Conservation (phyloP, 2,113 vertebrate species). For the Ciconia boyciana region DNA sequence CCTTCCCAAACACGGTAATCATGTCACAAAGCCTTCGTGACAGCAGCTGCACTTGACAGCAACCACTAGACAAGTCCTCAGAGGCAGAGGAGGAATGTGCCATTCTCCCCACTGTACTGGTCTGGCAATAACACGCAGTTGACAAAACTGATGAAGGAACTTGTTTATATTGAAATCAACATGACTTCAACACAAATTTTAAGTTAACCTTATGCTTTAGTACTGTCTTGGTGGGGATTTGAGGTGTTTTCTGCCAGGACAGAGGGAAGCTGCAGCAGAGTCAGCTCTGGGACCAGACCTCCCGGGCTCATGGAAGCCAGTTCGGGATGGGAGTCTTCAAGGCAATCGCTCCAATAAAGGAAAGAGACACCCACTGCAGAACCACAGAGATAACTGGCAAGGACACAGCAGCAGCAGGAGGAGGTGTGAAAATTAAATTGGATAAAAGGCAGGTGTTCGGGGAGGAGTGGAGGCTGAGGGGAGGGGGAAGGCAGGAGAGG, state of each 20-base stretch:
- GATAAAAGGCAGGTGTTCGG: slow-evolving; percentile 45
- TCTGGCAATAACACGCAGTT: rapidly evolving
- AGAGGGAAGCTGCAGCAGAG: background rate
- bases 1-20: background rate
- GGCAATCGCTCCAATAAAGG: background rate
- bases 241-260: background rate
- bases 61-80: background rate
- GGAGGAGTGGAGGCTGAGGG: background rate
- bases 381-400: background rate
- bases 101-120: rapidly evolving
- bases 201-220: background rate
- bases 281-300: background rate
- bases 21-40: background rate
- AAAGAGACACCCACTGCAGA: background rate
- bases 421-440: slow-evolving; percentile 66
- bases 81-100: background rate
- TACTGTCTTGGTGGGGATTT: background rate
- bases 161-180: background rate
- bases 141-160: background rate
- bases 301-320: background rate
- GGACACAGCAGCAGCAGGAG: background rate
- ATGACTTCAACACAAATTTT: background rate
- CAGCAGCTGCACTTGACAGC: background rate
- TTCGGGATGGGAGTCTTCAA: background rate
- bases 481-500: background rate